A percentile compares a stretch with the other conserved stretches of the same genome.
Evolutionary conservation across 2,888 invertebrate genomes (phyloP).

Genomic region (Stegophylla sp.): DNA sequence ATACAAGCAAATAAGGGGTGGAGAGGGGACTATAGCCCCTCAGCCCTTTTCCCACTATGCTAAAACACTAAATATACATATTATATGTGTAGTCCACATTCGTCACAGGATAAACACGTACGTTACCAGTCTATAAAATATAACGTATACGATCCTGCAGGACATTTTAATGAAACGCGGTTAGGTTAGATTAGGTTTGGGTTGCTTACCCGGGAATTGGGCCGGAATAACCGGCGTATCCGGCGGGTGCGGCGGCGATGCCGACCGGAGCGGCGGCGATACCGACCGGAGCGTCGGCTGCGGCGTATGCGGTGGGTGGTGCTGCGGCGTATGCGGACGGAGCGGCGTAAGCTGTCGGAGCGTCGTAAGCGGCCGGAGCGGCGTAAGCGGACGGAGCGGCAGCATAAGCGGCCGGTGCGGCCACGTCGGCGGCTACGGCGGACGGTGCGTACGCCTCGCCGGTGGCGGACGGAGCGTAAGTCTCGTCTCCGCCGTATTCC

Average conservation of each 20-base stretch:
- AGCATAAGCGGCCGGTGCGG: constrained; percentile 49
- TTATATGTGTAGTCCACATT: too few relatives aligned
- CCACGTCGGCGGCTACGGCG: constrained; percentile 9
- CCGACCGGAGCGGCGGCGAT: constrained; percentile 72
- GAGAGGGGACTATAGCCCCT: too few relatives aligned
- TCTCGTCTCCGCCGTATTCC: constrained; percentile 12
- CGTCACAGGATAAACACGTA: too few relatives aligned
- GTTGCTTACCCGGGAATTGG: constrained; percentile 21
- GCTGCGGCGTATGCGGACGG: constrained; percentile 74
- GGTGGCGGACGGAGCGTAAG: constrained; percentile 13
- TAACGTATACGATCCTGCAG: too few relatives aligned
- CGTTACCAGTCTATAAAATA: too few relatives aligned
- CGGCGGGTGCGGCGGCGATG: constrained; percentile 67
- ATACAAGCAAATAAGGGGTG: too few relatives aligned
- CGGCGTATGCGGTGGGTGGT: constrained; percentile 71
- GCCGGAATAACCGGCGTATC: constrained; percentile 25
- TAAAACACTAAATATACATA: too few relatives aligned
- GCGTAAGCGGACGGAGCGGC: constrained; percentile 61
- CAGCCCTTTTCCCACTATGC: too few relatives aligned
- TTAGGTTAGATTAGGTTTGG: too few relatives aligned
- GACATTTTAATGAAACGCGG: too few relatives aligned
- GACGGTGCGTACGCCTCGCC: constrained; percentile 14
- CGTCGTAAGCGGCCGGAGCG: constrained; percentile 60
- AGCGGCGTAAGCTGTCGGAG: constrained; percentile 69
- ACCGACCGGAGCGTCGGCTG: too few relatives aligned